These are phyloP conservation scores for Agrypnus murinus DNA, from an alignment of 2,888 invertebrate species.

Conservation along the genomic window DNA sequence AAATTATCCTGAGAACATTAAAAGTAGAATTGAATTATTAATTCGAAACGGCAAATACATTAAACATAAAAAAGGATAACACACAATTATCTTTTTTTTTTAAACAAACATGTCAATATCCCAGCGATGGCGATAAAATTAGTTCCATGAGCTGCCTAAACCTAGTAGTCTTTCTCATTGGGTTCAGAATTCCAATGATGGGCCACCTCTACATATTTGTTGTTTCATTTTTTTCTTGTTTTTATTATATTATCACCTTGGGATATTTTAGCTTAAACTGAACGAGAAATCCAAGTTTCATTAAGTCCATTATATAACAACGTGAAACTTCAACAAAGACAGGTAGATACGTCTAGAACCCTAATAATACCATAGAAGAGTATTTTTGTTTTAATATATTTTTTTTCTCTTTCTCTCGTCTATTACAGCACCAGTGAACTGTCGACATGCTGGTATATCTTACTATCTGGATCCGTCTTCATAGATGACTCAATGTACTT, in stretches of 20 bases:
- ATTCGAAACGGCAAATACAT: too few species aligned
- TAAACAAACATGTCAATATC: too few species aligned
- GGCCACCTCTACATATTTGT: slow-evolving; percentile 14
- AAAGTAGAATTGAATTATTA: too few species aligned
- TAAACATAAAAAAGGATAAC: too few species aligned
- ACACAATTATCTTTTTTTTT: too few species aligned
- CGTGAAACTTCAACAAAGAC: too few species aligned
- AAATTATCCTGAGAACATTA: too few species aligned
- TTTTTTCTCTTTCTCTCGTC: slow-evolving; percentile 25
- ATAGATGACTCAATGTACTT: slow-evolving; percentile 90
- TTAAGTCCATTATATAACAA: not conserved
- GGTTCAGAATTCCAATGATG: slow-evolving; percentile 22
- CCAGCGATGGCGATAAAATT: slow-evolving; percentile 19
- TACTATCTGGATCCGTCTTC: slow-evolving; percentile 88
- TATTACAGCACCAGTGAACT: slow-evolving; percentile 82
- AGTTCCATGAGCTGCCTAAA: slow-evolving; percentile 36
- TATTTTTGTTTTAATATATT: not conserved
- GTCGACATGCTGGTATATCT: slow-evolving; percentile 88
- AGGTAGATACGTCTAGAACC: not conserved
- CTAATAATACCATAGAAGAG: too few species aligned
- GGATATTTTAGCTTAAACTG: slow-evolving; percentile 2
- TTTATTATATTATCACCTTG: not conserved
- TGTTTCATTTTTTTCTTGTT: not conserved
- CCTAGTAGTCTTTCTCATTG: slow-evolving; percentile 23
- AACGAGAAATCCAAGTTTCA: not conserved